Evolutionary conservation across 2,797 vertebrate genomes (phyloP).

Genomic region (Tiaroga cobitis): DNA sequence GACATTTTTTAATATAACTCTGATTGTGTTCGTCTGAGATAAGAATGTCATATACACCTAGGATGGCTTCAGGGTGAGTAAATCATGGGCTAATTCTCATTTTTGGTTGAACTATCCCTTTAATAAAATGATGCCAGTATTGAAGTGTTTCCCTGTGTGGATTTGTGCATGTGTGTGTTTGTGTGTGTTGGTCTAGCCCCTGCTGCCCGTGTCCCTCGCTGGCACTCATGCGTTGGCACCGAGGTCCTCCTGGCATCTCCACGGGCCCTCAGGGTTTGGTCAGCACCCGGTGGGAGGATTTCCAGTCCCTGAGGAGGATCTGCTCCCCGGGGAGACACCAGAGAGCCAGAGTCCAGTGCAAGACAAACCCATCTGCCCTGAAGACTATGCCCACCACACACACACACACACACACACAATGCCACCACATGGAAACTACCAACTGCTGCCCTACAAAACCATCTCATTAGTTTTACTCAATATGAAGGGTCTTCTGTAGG

Average conservation of each 20-base stretch:
- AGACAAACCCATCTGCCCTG: conserved; percentile 85
- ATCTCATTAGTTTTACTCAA: conserved; percentile 1
- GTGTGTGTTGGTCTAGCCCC: conserved; percentile 29
- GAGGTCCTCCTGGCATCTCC: conserved; percentile 12
- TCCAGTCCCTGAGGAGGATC: conserved; percentile 46
- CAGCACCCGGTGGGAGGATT: conserved; percentile 47
- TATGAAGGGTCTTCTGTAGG: neutral
- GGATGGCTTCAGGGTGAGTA: too few species aligned
- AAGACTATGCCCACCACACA: conserved; percentile 45
- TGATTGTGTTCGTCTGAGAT: too few species aligned
- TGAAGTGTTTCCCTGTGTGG: conserved; percentile 1
- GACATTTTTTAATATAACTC: too few species aligned
- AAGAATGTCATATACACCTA: too few species aligned
- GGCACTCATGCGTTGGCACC: conserved; percentile 14
- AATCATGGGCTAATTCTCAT: too few species aligned
- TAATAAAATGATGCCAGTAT: neutral
- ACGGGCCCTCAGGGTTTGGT: conserved; percentile 36
- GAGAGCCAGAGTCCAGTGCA: conserved; percentile 74
- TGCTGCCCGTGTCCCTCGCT: conserved; percentile 32
- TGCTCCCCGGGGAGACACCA: conserved; percentile 53
- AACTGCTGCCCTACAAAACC: conserved; percentile 10
- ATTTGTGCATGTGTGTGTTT: conserved; percentile 25
- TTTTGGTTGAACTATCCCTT: neutral
- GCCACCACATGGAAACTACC: conserved; percentile 36
- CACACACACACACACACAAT: conserved; percentile 20